Evolutionary conservation across 1,140 invertebrate species (phyloP).

Genomic region (Antheraea pernyi): DNA sequence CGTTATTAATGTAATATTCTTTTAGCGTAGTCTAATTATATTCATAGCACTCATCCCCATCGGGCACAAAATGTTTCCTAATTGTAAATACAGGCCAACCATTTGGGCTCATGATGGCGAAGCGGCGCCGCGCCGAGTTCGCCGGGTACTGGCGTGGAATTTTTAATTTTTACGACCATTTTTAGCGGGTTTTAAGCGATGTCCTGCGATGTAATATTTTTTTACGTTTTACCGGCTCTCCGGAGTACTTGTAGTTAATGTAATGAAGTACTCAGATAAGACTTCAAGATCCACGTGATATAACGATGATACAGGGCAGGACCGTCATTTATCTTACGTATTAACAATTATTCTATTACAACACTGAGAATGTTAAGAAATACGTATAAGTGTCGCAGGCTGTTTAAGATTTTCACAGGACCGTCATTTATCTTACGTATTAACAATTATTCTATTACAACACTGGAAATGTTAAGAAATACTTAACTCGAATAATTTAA

Average conservation of each 20-base stretch:
- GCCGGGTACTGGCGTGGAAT: slow-evolving; percentile 25
- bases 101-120: slow-evolving; percentile 39
- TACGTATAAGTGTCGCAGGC: too few species aligned
- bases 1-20: slow-evolving; percentile 26
- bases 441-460: too few species aligned
- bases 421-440: too few species aligned
- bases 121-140: slow-evolving; percentile 8
- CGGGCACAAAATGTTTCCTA: slow-evolving; percentile 22
- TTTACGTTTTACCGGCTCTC: background rate
- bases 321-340: too few species aligned
- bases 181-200: background rate
- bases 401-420: too few species aligned
- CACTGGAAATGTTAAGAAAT: too few species aligned
- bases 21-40: slow-evolving; percentile 34
- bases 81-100: slow-evolving; percentile 46
- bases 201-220: background rate
- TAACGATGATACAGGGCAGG: background rate
- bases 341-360: too few species aligned
- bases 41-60: slow-evolving; percentile 27
- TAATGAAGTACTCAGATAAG: background rate
- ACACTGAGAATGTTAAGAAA: too few species aligned
- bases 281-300: background rate
- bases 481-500: too few species aligned
- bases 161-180: slow-evolving; percentile 38
- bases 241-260: background rate